These are phyloP conservation scores for Epistrophe grossulariae DNA, from an alignment of 2,888 invertebrate genomes.

Conservation along the genomic window DNA sequence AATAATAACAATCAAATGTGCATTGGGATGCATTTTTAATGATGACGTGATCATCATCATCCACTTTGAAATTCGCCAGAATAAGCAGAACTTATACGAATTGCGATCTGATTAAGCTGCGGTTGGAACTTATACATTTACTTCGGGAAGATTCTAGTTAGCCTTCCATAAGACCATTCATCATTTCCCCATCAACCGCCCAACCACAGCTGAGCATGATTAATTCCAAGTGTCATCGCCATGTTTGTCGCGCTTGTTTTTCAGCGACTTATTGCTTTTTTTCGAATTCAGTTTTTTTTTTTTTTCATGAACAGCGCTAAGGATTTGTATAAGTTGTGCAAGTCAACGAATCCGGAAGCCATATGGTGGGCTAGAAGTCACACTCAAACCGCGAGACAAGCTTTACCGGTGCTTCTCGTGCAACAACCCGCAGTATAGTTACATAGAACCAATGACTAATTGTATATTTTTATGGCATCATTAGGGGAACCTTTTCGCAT, in stretches of 20 bases:
- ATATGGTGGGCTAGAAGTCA: slow-evolving; percentile 57
- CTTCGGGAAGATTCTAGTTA: slow-evolving; percentile 34
- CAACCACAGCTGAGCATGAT: slow-evolving; percentile 46
- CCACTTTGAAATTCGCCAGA: slow-evolving; percentile 21
- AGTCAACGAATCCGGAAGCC: slow-evolving; percentile 71
- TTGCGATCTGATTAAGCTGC: slow-evolving; percentile 67
- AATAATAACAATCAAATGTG: slow-evolving; percentile 19
- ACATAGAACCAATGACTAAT: slow-evolving; percentile 68
- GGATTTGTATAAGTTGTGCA: slow-evolving; percentile 22
- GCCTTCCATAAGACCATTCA: slow-evolving; percentile 50
- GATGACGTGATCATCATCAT: slow-evolving; percentile 52
- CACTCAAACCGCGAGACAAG: slow-evolving; percentile 13
- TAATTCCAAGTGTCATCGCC: slow-evolving; percentile 67
- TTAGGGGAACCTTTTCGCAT: slow-evolving; percentile 70
- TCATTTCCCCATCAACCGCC: slow-evolving; percentile 63
- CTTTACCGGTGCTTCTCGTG: slow-evolving; percentile 31
- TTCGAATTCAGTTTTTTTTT: slow-evolving; percentile 38
- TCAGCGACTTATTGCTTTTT: not conserved
- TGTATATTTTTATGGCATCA: slow-evolving; percentile 74
- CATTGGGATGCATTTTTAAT: slow-evolving; percentile 66
- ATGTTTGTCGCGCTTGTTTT: slow-evolving; percentile 54
- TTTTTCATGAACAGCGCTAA: slow-evolving; percentile 42
- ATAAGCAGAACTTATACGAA: slow-evolving; percentile 1
- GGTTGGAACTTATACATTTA: not conserved
- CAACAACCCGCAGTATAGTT: not conserved